Percentiles rank a stretch among this genome's conserved stretches.
phyloP scores from a whole-genome alignment of 1,140 invertebrate species.

The Gonatopus flavifemur region DNA sequence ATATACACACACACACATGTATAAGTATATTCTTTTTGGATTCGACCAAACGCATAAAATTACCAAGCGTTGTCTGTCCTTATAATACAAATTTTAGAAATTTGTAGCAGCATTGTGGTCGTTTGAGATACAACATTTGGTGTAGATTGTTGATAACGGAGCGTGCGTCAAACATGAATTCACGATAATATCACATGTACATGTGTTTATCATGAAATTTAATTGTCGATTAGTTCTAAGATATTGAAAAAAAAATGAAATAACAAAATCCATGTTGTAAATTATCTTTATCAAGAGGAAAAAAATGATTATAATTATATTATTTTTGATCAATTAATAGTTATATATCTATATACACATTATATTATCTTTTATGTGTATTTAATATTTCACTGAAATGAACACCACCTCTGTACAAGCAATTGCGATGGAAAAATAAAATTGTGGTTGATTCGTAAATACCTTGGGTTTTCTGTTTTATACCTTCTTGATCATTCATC shows the following conservation, averaged over 20 bases:
- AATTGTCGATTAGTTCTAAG: conserved; percentile 39
- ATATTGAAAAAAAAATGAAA: conserved; percentile 17
- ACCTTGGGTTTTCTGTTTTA: too few relatives aligned
- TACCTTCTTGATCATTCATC: too few relatives aligned
- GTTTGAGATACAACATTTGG: conserved; percentile 24
- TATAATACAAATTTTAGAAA: conserved; percentile 38
- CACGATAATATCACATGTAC: conserved; percentile 25
- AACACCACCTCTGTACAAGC: conserved; percentile 44
- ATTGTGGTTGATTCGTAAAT: conserved; percentile 43
- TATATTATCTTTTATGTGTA: conserved; percentile 44
- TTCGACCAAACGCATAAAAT: not conserved
- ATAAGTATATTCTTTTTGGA: conserved; percentile 1
- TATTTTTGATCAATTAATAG: conserved; percentile 43
- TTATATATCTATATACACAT: conserved; percentile 40
- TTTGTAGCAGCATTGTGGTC: conserved; percentile 39
- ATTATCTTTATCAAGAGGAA: conserved; percentile 34
- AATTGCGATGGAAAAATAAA: conserved; percentile 46
- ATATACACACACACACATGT: not conserved
- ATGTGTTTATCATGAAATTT: conserved; percentile 24
- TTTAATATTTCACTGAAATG: conserved; percentile 33
- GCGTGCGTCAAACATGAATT: conserved; percentile 22
- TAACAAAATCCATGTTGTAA: conserved; percentile 37
- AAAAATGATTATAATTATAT: conserved; percentile 37
- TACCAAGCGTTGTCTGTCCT: conserved; percentile 13
- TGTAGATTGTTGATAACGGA: conserved; percentile 35